Evolutionary conservation across 2,113 vertebrate genomes (phyloP).

Genomic region (Eulemur macaco): DNA sequence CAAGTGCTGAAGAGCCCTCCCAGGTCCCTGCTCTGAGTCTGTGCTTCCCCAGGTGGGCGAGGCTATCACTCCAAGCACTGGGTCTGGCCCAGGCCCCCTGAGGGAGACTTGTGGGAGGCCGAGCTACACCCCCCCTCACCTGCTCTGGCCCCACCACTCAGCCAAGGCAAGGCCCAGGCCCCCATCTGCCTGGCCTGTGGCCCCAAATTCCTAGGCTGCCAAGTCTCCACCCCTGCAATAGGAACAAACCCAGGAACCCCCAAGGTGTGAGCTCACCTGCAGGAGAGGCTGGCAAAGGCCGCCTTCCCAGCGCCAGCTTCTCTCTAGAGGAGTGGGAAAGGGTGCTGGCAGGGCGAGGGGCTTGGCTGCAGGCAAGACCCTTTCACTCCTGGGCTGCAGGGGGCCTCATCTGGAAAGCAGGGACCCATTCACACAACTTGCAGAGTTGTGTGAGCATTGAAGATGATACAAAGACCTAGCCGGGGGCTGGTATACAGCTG

Average conservation of each 20-base stretch:
- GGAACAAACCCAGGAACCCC: neutral
- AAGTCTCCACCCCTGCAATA: neutral
- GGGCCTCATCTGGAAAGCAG: neutral
- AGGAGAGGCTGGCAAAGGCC: neutral
- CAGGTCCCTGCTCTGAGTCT: neutral
- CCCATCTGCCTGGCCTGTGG: neutral
- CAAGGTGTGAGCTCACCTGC: neutral
- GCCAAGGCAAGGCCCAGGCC: neutral
- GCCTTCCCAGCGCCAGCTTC: neutral
- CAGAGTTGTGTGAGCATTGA: neutral
- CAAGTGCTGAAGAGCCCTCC: accelerated
- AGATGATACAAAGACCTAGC: neutral
- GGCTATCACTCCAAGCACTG: neutral
- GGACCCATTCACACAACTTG: too few relatives aligned
- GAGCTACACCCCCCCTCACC: neutral
- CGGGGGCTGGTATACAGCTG: neutral
- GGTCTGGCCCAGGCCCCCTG: neutral
- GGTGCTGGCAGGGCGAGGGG: neutral
- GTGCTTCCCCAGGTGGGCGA: neutral
- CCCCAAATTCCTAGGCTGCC: neutral
- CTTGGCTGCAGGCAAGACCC: neutral
- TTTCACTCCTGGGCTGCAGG: neutral
- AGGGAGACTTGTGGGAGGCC: neutral
- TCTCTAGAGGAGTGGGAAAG: neutral
- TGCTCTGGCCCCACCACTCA: neutral